Percentiles rank a stretch among this genome's conserved stretches.
Evolutionary conservation across 2,797 vertebrate genomes (phyloP).

Genomic region (Nyctalus aviator): DNA sequence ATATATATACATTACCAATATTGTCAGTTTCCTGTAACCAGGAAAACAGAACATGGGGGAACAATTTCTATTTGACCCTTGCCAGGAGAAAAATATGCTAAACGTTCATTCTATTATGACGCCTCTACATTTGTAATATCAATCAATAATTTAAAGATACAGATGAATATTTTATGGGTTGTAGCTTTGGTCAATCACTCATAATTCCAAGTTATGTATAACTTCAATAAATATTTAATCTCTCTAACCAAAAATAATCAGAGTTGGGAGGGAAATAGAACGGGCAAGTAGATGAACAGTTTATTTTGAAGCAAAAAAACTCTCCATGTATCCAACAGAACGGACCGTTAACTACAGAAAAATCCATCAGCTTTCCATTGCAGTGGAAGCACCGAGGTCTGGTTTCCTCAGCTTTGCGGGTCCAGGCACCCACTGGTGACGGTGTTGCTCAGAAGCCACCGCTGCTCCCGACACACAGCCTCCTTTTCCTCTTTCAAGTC

Average conservation of each 20-base stretch:
- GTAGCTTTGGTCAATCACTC: slow-evolving; percentile 72
- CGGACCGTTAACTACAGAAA: background rate
- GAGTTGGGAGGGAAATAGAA: slow-evolving; percentile 53
- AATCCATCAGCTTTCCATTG: background rate
- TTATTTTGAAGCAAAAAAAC: slow-evolving; percentile 35
- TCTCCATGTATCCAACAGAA: background rate
- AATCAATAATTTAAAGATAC: slow-evolving; percentile 80
- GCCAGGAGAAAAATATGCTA: slow-evolving; percentile 54
- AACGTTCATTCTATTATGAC: slow-evolving; percentile 41
- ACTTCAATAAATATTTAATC: slow-evolving; percentile 71
- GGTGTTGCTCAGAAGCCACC: background rate
- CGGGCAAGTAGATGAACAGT: slow-evolving; percentile 5
- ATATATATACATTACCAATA: background rate
- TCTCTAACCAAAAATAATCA: slow-evolving; percentile 56
- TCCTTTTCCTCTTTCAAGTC: background rate
- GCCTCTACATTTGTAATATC: slow-evolving; percentile 64
- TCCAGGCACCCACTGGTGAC: background rate
- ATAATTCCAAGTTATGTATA: slow-evolving; percentile 62
- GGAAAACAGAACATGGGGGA: background rate
- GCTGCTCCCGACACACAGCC: background rate
- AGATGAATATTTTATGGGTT: slow-evolving; percentile 70
- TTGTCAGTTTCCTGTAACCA: background rate
- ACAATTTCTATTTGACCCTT: slow-evolving; percentile 51
- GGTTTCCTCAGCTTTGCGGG: background rate
- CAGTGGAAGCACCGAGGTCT: rapidly evolving